Percentiles rank a stretch among this genome's conserved stretches.
These are phyloP conservation scores for Drosophila peninsularis DNA, from an alignment of 2,888 invertebrate species.

Conservation along the genomic window DNA sequence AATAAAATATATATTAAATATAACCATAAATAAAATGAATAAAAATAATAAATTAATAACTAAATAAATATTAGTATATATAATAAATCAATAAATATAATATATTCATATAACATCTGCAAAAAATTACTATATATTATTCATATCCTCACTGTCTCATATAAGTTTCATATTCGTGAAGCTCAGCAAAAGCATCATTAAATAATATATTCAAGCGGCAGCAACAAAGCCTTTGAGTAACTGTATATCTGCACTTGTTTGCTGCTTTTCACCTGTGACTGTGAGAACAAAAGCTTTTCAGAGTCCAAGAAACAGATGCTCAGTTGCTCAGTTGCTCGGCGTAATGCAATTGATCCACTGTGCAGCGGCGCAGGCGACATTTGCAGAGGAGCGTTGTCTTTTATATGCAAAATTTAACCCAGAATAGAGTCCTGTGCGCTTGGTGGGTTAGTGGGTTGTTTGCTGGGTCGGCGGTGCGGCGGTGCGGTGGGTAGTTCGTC, in stretches of 20 bases:
- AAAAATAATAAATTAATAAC: no score
- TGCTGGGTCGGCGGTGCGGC: neutral
- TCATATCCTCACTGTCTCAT: no score
- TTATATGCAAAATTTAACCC: slow-evolving; percentile 79
- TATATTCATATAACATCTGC: neutral
- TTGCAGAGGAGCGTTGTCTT: slow-evolving; percentile 51
- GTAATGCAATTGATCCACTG: slow-evolving; percentile 52
- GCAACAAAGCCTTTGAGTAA: neutral
- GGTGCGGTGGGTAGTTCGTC: slow-evolving; percentile 15
- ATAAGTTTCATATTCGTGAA: no score
- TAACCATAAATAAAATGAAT: no score
- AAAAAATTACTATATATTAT: no score
- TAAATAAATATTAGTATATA: no score
- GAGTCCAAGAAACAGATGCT: neutral
- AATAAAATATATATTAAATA: no score
- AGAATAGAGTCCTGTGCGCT: slow-evolving; percentile 66
- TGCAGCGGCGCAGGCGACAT: slow-evolving; percentile 43
- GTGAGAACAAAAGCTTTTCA: neutral
- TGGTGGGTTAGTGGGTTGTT: slow-evolving; percentile 32
- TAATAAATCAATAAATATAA: no score
- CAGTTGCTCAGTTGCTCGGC: neutral
- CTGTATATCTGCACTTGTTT: neutral
- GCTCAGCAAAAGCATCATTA: neutral
- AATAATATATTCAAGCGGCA: neutral
- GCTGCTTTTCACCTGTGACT: neutral